These are phyloP conservation scores for Lepisosteus osseus DNA, from an alignment of 2,113 vertebrate species.

Conservation along the genomic window DNA sequence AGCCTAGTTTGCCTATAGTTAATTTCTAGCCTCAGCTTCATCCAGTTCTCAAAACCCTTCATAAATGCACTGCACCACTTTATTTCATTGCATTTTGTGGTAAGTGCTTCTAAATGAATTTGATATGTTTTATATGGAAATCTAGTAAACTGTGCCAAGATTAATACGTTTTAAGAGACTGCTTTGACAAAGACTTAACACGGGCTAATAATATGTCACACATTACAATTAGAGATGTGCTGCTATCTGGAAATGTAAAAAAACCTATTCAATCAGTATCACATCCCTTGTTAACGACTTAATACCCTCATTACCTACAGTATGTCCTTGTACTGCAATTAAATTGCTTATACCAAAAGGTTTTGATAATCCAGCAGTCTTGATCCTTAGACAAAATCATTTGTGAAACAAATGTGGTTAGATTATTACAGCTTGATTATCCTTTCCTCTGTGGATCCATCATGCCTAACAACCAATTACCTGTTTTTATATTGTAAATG, in stretches of 20 bases:
- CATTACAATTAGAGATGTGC: neutral
- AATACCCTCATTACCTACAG: slow-evolving; percentile 3
- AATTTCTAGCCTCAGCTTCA: neutral
- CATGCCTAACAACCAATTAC: neutral
- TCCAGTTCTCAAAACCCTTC: neutral
- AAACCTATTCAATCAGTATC: neutral
- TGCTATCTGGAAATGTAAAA: neutral
- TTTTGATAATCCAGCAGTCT: slow-evolving; percentile 12
- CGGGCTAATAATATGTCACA: neutral
- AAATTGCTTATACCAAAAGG: neutral
- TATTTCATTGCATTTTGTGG: neutral
- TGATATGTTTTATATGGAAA: neutral
- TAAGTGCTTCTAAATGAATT: neutral
- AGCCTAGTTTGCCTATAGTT: neutral
- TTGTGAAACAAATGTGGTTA: neutral
- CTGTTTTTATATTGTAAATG: neutral
- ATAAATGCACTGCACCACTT: neutral
- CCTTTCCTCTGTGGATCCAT: neutral
- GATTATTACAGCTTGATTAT: slow-evolving; percentile 4
- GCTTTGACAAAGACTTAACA: neutral
- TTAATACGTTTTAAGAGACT: neutral
- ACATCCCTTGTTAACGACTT: neutral
- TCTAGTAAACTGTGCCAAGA: neutral
- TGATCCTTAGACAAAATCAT: neutral
- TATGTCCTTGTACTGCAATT: neutral